Base-by-base conservation (phyloP, 35 echinoderm and acorn worm genomes). In the Eucidaris tribuloides region DNA sequence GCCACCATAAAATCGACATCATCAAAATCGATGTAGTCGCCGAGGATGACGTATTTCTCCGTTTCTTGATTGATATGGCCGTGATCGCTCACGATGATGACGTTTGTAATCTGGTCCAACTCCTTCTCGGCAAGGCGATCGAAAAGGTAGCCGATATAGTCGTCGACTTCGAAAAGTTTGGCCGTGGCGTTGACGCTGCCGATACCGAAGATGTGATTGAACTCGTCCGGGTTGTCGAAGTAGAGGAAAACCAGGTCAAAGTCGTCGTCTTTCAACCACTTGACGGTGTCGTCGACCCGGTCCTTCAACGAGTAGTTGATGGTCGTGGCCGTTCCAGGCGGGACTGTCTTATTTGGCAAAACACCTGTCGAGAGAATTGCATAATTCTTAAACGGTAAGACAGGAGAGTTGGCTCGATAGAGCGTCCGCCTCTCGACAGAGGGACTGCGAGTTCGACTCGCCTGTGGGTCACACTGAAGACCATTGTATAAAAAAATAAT, bases 201-300 rank as follows among this genome's bases (percentile, higher is more conserved):
- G 33, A 87, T 91, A 3, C 89, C 88, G 58, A 40, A 45, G 81
- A 59, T 58, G 45, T 96, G 93, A 49, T 91, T 68, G 0, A 66
- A 62, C 20, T 79, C 57, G 72, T 96, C 88, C 7, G 93, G 93
- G 42, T 88, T 37, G 45, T 83, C 79, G 20, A 88, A 88, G 49
- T 88, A 96, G 9, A 84, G 18, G 15, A 87, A 29, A 0, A 84
- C 84, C 41, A 91, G 19, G 77, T 96, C 93, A 19, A 91, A 84
- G 52, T 88, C 84, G 17, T 96, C 93, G 4, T 96, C 65, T 31
- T 35, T 92, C 22, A 92, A 55, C 94, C 94, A 96, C 22, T 58
- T 45, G 5, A 96, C 49, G 0, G 85, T 77, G 9, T 46, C 60
- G 36, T 88, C 86, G 20, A 97, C 30, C 24, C 24, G 60, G n/a